A percentile compares a stretch with the other conserved stretches of the same genome.
Conservation (phyloP, 2,888 invertebrate species). For the Blera fallax region DNA sequence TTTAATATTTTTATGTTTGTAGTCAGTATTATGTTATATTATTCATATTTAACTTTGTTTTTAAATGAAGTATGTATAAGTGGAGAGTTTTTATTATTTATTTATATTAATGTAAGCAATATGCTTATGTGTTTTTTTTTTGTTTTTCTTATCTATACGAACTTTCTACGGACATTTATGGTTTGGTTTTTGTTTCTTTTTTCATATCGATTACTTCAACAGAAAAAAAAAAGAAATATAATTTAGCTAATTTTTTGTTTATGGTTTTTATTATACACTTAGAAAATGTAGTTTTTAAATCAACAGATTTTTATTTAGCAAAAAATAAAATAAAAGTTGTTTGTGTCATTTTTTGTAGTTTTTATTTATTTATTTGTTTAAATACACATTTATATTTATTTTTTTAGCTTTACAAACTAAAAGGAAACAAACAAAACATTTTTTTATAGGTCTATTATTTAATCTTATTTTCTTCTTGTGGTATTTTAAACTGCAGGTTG, state of each 20-base stretch:
- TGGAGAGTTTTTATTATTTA: background rate
- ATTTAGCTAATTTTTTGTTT: background rate
- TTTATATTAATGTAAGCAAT: conserved; percentile 45
- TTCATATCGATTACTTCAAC: background rate
- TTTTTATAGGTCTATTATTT: conserved; percentile 47
- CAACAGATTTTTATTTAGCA: background rate
- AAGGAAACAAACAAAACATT: conserved; percentile 31
- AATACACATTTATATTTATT: conserved; percentile 65
- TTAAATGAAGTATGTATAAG: conserved; percentile 18
- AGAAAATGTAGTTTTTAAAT: background rate
- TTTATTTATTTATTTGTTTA: conserved; percentile 56
- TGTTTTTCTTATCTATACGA: conserved; percentile 34
- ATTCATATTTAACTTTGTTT: background rate
- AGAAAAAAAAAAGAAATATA: background rate
- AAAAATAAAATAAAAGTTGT: conserved; percentile 16
- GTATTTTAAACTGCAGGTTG: background rate
- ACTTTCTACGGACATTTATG: conserved; percentile 49
- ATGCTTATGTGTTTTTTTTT: conserved; percentile 51
- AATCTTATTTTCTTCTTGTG: background rate
- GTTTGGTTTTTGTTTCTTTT: conserved; percentile 15
- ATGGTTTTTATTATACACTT: conserved; percentile 37
- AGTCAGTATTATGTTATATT: background rate
- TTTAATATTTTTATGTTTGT: background rate
- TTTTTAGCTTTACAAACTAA: conserved; percentile 62
- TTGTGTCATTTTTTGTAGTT: conserved; percentile 32